Evolutionary conservation across 2,797 vertebrate genomes (phyloP), one percentile per base, ranked within the genome.

Genomic region (Coilia nasus): DNA sequence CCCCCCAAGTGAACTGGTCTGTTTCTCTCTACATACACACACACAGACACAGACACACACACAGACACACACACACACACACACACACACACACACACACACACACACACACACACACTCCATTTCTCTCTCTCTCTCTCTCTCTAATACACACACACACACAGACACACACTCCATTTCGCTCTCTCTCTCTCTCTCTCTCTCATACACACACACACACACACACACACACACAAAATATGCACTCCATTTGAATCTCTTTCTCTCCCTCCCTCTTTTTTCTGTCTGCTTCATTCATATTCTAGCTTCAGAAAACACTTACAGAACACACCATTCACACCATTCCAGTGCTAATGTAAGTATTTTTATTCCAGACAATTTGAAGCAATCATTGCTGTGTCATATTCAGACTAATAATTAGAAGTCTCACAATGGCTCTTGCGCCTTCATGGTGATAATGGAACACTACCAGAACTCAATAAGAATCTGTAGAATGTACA

Each of bases 71-170:
- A 67, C 62, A 67, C 62, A 67, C 23, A 67, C 62, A 67, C 62
- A 67, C 62, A 67, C 62, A 67, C 23, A 64, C 60, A 64, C 60
- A 64, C 67, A 75, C 67, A 75, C 67, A 75, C 67, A 35, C 67
- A 35, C 67, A 75, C 28, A 35, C 67, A 75, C 28, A 75, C 67
- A 75, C 28, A 35, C 67, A 64, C 60, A 64, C 10, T 47, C 10
- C 10, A 4, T 47, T 47, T 47, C 10, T 47, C n/a, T n/a, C n/a
- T n/a, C n/a, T n/a, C n/a, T n/a, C n/a, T n/a, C n/a, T n/a, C n/a
- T n/a, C n/a, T n/a, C n/a, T n/a, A n/a, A n/a, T n/a, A n/a, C n/a
- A n/a, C n/a, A n/a, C n/a, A n/a, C n/a, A n/a, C 59, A 60, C 21
- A 60, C 59, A 60, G 21, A 60, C 59, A 60, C 59, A 60, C 19